A percentile compares a stretch with the other conserved stretches of the same genome.
phyloP scores from a whole-genome alignment of 2,888 invertebrate species.

The Leucophora obtusa region DNA sequence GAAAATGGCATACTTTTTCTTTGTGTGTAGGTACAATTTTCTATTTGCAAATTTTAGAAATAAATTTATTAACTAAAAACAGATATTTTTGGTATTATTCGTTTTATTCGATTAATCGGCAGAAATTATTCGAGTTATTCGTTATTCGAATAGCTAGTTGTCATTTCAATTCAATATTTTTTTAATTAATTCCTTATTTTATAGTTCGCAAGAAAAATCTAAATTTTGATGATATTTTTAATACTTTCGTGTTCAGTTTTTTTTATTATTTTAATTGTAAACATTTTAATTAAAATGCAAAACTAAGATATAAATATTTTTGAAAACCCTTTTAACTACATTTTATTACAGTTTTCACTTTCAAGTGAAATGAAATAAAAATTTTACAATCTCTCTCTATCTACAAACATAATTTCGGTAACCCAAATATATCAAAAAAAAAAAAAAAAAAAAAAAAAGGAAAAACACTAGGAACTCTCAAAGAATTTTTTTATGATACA shows the following conservation, averaged over 20 bases:
- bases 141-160: too few species aligned
- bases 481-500: constrained; percentile 37
- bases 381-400: constrained; percentile 22
- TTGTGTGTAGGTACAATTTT: too few species aligned
- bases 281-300: constrained; percentile 34
- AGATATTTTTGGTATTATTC: too few species aligned
- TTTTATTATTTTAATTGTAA: constrained; percentile 13
- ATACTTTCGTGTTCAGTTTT: constrained; percentile 13
- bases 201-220: background rate
- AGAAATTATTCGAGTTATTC: too few species aligned
- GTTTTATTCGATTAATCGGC: too few species aligned
- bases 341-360: constrained; percentile 52
- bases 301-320: background rate
- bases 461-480: constrained; percentile 24
- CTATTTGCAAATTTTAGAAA: too few species aligned
- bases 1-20: too few species aligned
- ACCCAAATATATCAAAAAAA: background rate
- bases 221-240: background rate
- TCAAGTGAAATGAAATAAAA: constrained; percentile 21
- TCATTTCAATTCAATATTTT: background rate
- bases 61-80: too few species aligned
- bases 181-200: background rate
- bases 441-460: background rate
- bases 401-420: constrained; percentile 26
- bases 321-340: background rate